Evolutionary conservation across 30 jellyfish, hydroid and myxozoan species (phyloP).

Genomic region (Hydractinia symbiolongicarpus): DNA sequence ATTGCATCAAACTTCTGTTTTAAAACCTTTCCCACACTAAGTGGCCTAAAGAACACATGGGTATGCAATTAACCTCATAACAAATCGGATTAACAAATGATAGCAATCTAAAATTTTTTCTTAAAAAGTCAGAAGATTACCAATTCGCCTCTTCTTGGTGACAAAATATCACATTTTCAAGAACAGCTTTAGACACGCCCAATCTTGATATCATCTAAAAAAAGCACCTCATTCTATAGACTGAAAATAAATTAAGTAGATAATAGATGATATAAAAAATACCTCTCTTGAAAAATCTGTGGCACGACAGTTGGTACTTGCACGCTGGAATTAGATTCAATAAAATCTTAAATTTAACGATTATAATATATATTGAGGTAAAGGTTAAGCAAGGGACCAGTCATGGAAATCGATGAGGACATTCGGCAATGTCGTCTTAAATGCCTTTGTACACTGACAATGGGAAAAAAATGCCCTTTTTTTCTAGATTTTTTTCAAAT

Average conservation of each 20-base stretch:
- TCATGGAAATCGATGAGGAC: too few species aligned
- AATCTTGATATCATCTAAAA: conserved; percentile 81
- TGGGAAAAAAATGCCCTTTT: too few species aligned
- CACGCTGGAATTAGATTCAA: conserved; percentile 31
- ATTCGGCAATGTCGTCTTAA: too few species aligned
- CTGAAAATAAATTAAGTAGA: too few species aligned
- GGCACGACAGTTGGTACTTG: conserved; percentile 81
- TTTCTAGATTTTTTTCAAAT: too few species aligned
- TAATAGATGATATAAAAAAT: neutral
- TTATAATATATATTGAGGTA: too few species aligned
- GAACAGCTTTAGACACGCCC: conserved; percentile 96
- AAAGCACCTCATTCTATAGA: neutral
- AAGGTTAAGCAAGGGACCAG: too few species aligned
- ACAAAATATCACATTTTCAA: conserved; percentile 94
- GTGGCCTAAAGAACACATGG: conserved; percentile 63
- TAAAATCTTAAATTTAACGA: too few species aligned
- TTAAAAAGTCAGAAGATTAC: conserved; percentile 40
- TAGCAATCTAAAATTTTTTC: too few species aligned
- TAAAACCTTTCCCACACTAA: conserved; percentile 84
- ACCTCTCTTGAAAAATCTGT: conserved; percentile 96
- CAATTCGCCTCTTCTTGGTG: conserved; percentile 99
- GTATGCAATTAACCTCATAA: too few species aligned
- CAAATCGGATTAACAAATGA: too few species aligned
- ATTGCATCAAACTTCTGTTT: conserved; percentile 92
- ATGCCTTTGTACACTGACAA: too few species aligned